Conservation (phyloP, 2,113 vertebrate species). For the Pithys albifrons region DNA sequence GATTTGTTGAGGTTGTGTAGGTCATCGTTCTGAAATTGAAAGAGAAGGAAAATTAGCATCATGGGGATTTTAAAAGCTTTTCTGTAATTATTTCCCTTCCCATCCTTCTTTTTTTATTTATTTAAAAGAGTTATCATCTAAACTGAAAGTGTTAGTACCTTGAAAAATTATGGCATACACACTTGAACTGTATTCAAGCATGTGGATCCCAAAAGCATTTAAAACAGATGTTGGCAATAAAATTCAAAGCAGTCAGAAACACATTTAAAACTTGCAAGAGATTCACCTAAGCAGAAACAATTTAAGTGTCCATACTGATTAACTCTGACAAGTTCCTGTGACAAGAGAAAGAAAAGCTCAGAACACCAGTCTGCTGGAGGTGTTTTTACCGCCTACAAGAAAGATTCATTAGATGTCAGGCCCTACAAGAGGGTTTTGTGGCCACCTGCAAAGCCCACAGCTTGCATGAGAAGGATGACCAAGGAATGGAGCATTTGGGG, state of each 20-base stretch:
- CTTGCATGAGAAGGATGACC: not conserved
- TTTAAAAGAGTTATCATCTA: not conserved
- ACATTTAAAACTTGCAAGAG: slow-evolving; percentile 31
- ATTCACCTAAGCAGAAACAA: slow-evolving; percentile 63
- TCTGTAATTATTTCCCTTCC: not conserved
- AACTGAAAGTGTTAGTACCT: slow-evolving; percentile 13
- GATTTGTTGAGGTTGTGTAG: slow-evolving; percentile 80
- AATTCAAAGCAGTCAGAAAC: slow-evolving; percentile 42
- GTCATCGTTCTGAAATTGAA: slow-evolving; percentile 81
- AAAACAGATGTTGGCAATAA: slow-evolving; percentile 56
- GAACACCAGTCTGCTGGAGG: not conserved
- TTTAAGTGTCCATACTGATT: slow-evolving; percentile 26
- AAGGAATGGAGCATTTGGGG: not conserved
- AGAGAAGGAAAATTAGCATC: slow-evolving; percentile 49
- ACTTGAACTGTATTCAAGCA: slow-evolving; percentile 14
- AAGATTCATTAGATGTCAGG: not conserved
- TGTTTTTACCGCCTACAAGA: not conserved
- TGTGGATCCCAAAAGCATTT: slow-evolving; percentile 42
- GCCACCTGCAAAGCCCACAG: not conserved
- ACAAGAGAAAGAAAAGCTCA: not conserved
- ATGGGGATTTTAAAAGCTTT: not conserved
- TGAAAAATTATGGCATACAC: not conserved
- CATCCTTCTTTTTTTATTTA: not conserved
- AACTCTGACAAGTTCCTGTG: slow-evolving; percentile 16
- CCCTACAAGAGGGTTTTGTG: not conserved